Base-by-base conservation (phyloP, 2,797 vertebrate genomes). In the Artibeus lituratus region DNA sequence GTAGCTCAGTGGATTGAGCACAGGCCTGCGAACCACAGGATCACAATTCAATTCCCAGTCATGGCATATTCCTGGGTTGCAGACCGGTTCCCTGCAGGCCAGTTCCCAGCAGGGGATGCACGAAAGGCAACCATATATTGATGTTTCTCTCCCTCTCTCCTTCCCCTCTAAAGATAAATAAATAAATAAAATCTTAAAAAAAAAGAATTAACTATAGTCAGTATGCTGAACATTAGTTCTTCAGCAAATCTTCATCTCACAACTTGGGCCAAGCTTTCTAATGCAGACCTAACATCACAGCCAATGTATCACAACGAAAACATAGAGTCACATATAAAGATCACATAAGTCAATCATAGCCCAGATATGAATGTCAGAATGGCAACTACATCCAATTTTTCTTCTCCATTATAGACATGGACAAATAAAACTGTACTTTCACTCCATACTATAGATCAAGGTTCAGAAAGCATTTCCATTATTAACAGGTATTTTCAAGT, bases 401-500 rank as follows among this genome's bases (percentile, higher is more conserved):
- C 35, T 80, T 93, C 19, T 87, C n/a, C 44, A 73, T 57, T 89
- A 72, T 74, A 53, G 15, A 85, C 7, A 44, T 9, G 5, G 35
- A 35, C 19, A 87, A 94, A 15, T 82, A 32, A 53, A 97, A 90
- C 78, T 62, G 2, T 39, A 49, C 67, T 81, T 94, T 42, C 44
- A 90, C 83, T 97, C n/a, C 21, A 80, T 16, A 55, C 24, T 78
- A 72, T 10, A 87, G 35, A 53, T 82, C n/a, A 81, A 92, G 19
- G 21, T 16, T 67, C 74, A 87, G 57, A 91, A 94, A 88, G 0
- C 37, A 37, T 81, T 91, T 49, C 12, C 32, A 39, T 5, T 76
- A 59, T 72, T 88, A 72, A 96, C 32, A 95, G 22, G 6, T 83
- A 14, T 62, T 95, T 82, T 94, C 35, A 67, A 53, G n/a, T 21